Evolutionary conservation across 2,113 vertebrate species (phyloP), one percentile per base, ranked within the genome.

Genomic region (Eudorcas thomsonii): DNA sequence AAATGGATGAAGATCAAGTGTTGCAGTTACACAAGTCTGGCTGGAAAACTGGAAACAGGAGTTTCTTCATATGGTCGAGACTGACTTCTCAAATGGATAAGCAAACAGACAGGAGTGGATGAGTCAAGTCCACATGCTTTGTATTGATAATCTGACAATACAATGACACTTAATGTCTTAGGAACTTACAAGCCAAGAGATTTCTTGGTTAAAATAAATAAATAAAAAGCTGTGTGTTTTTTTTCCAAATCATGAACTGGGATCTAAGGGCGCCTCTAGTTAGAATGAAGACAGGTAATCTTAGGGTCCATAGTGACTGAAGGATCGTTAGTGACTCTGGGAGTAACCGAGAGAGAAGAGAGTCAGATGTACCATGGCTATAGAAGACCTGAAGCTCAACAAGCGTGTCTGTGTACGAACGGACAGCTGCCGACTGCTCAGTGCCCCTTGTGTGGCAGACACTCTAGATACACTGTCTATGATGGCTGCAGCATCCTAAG

Each of bases 1-100:
- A 95, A 71, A n/a, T 33, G 90, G 50, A 87, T 88, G 52, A 71
- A 98, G 98, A 36, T 19, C 88, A 96, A 96, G 33, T n/a, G 15
- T 43, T 77, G 81, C 39, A 30, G 7, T 17, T 5, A 30, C 26
- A 17, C 26, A 21, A n/a, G 36, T 48, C 60, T 84, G 62, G 78
- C 5, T 67, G 2, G 33, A 85, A 85, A 59, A 71, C 17, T 43
- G 28, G 77, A 96, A 97, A 91, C 77, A 7, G 4, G 7, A 83
- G 33, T 36, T 57, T 64, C 52, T 88, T 60, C 8, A 21, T 5
- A 62, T 2, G 60, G 30, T 36, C 52, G 5, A 90, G 30, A 77
- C 14, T 2, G 54, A 30, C 21, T 43, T 67, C n/a, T 78, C 54
- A 78, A 67, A 43, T 9, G 11, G 62, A 21, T 57, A n/a, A 93